Base-by-base conservation (phyloP, 2,888 invertebrate genomes). In the Pheosia gnoma region DNA sequence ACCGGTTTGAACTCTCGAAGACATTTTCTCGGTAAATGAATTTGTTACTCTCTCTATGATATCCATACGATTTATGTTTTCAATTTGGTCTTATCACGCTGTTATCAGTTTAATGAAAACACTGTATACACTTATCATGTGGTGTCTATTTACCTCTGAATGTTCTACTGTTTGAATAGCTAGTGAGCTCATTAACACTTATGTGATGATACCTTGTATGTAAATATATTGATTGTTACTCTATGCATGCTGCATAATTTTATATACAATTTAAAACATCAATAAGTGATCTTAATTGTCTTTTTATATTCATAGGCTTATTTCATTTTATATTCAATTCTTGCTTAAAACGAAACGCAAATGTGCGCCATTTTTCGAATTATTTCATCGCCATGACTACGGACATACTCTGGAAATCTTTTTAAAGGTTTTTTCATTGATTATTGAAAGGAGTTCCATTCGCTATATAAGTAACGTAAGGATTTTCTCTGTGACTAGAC, bases 1-100 rank as follows among this genome's bases (percentile, higher is more conserved):
- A 88, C 89, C 89, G 45, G 89, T 88, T 78, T 88, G 88, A 49
- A 88, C 84, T 72, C 66, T 81, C 6, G 76, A 67, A 67, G 79
- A 65, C 88, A 88, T 88, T 36, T 67, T 76, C 53, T 59, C 38
- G 53, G 37, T 51, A 51, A 62, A 49, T 13, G 43, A 57, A 13
- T 55, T 54, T 25, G 37, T 13, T 37, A 53, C 37, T 37, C 37
- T 56, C n/a, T 54, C 54, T 37, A 54, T 37, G 2, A 53, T 53
- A 53, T 53, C 10, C 53, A 53, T 53, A 8, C 38, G 38, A 54
- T 54, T 38, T 54, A 54, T 53, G 53, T 54, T 51, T 25, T 25
- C 9, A 47, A 3, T 47, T 41, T 41, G 9, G 25, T 51, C 51
- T 51, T 51, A 25, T 51, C 51, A 8, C 51, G 51, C 25, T 51